Evolutionary conservation across 2,888 invertebrate genomes (phyloP), one percentile per base, ranked within the genome.

Genomic region (Stenotaenia linearis): DNA sequence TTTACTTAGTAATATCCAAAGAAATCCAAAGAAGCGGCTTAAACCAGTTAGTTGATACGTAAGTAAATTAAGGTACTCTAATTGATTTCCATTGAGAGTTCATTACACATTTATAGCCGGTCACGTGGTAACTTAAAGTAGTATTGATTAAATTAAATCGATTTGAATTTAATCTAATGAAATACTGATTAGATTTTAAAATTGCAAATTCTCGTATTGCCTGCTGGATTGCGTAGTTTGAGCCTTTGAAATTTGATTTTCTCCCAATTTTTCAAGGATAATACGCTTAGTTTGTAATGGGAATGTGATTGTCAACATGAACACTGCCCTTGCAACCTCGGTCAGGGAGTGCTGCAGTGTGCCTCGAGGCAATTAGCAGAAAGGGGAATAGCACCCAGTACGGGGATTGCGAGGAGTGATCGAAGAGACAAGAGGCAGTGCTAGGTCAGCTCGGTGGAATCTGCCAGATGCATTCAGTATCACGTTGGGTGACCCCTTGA

Each of bases 261-360:
- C 32, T 32, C 32, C 9, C 32, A 9, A 32, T 32, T 32, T 32
- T 32, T 32, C 32, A 32, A 45, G 45, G 4, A 45, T 45, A 45
- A 45, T 45, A n/a, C 25, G 28, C 12, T 69, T 69, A 69, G 25
- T 69, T 28, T 25, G 25, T 69, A 69, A 69, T 69, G 69, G 69
- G 28, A 69, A 28, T 69, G 69, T 69, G 69, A 69, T 69, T 69
- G 69, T 69, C 69, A 69, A 69, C 69, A 28, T 69, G 69, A 69
- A 28, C 69, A 28, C 69, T 69, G 69, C 25, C 69, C 69, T 69
- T 28, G 69, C 50, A 69, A 69, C 69, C 69, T 69, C 69, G 69
- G 69, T 69, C 69, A 69, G 25, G 28, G 25, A 69, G 25, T 69
- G 69, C 25, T n/a, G 69, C 28, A 69, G 25, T 69, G 28, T 69